phyloP scores from a whole-genome alignment of 1,140 invertebrate species.

The Macrocentrus cingulum region DNA sequence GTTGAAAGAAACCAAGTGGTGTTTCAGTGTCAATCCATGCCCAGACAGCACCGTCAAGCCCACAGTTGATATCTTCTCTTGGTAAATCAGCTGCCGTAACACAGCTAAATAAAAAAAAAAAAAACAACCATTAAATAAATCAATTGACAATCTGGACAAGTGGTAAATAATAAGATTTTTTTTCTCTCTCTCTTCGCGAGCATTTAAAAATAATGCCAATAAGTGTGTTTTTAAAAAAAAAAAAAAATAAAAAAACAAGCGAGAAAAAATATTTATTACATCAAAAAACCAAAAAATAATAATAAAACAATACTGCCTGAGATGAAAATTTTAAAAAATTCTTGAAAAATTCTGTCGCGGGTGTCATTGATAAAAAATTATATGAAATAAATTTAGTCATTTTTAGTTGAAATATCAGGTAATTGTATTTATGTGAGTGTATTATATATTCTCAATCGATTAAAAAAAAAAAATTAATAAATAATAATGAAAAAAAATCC shows the following conservation, averaged over 20 bases:
- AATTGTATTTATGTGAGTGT: neutral
- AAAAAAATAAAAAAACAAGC: too few relatives aligned
- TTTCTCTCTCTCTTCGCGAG: neutral
- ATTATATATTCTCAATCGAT: neutral
- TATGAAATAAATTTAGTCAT: too few relatives aligned
- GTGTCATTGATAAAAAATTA: too few relatives aligned
- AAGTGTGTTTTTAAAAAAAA: too few relatives aligned
- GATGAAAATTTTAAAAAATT: too few relatives aligned
- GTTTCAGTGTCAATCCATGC: conserved; percentile 74
- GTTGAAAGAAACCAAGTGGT: conserved; percentile 82
- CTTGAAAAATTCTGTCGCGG: too few relatives aligned
- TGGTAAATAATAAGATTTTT: neutral
- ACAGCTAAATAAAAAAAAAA: neutral
- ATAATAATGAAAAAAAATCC: too few relatives aligned
- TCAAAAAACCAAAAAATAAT: too few relatives aligned
- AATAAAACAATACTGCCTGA: too few relatives aligned
- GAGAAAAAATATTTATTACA: too few relatives aligned
- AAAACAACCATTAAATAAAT: neutral
- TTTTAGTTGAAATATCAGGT: neutral
- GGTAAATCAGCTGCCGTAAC: conserved; percentile 12
- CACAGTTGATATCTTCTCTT: conserved; percentile 24
- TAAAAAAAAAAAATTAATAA: neutral
- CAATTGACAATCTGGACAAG: neutral
- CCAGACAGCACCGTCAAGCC: conserved; percentile 36
- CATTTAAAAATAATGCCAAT: too few relatives aligned